A percentile compares a stretch with the other conserved stretches of the same genome.
Conservation (phyloP, 2,888 invertebrate species). For the Agriopis aurantiaria region DNA sequence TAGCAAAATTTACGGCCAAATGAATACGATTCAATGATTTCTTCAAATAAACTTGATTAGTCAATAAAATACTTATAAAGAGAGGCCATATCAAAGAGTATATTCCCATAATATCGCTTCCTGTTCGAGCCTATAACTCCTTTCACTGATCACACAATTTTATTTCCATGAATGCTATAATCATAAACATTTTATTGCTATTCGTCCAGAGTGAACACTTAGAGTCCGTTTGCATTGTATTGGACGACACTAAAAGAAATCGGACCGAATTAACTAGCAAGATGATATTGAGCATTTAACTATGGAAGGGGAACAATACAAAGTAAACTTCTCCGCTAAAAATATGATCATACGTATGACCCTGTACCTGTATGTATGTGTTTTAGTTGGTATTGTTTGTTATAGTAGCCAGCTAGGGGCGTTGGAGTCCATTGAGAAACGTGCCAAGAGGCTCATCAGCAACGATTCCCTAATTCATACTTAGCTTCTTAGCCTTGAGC, state of each 20-base stretch:
- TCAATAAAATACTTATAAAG: slow-evolving; percentile 58
- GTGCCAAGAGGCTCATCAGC: no score
- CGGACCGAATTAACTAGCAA: not conserved
- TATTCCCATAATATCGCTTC: slow-evolving; percentile 57
- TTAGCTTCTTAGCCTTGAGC: no score
- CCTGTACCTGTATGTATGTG: no score
- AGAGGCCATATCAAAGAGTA: slow-evolving; percentile 60
- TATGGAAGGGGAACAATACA: no score
- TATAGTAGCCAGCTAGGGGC: no score
- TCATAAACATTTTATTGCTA: slow-evolving; percentile 83
- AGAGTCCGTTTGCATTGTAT: slow-evolving; percentile 15
- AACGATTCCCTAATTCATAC: no score
- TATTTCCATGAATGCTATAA: slow-evolving; percentile 81
- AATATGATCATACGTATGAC: no score
- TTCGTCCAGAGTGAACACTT: slow-evolving; percentile 78
- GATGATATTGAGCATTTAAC: not conserved
- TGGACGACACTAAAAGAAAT: no score
- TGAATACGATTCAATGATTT: slow-evolving; percentile 51
- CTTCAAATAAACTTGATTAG: slow-evolving; percentile 56
- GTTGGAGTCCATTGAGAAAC: no score
- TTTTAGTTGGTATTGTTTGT: no score
- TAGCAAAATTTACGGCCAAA: slow-evolving; percentile 36
- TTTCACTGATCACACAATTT: slow-evolving; percentile 76
- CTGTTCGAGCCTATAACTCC: slow-evolving; percentile 63
- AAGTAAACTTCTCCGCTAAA: no score